Evolutionary conservation across 2,888 invertebrate genomes (phyloP).

Genomic region (Perdita meconis): DNA sequence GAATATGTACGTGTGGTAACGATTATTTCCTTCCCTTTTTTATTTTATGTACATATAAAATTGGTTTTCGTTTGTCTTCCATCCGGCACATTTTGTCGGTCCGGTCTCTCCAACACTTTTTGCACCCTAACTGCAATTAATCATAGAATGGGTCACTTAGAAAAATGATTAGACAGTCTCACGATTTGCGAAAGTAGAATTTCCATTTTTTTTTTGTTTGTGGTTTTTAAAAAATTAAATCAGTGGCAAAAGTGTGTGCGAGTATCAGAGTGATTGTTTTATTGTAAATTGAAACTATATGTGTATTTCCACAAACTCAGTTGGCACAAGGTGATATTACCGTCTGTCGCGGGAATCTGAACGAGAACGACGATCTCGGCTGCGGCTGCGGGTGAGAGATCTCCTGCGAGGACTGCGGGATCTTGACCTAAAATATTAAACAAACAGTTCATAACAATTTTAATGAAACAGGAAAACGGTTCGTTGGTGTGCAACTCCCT

Average conservation of each 20-base stretch:
- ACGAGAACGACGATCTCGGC: slow-evolving; percentile 83
- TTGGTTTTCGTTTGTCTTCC: slow-evolving; percentile 71
- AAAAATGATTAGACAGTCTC: slow-evolving; percentile 35
- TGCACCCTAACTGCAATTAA: slow-evolving; percentile 77
- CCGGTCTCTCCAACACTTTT: slow-evolving; percentile 71
- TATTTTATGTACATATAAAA: slow-evolving; percentile 78
- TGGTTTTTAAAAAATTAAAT: too few species aligned
- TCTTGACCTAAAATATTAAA: slow-evolving; percentile 81
- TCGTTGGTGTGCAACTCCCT: slow-evolving; percentile 46
- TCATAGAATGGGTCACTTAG: slow-evolving; percentile 68
- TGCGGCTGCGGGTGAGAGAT: slow-evolving; percentile 82
- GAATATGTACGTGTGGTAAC: slow-evolving; percentile 57
- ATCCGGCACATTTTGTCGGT: slow-evolving; percentile 73
- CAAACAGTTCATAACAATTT: slow-evolving; percentile 52
- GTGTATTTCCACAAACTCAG: too few species aligned
- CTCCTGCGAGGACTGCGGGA: slow-evolving; percentile 82
- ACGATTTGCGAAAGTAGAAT: slow-evolving; percentile 8
- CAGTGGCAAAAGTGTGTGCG: too few species aligned
- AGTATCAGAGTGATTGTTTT: too few species aligned
- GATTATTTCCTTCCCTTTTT: slow-evolving; percentile 32
- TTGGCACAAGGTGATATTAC: slow-evolving; percentile 76
- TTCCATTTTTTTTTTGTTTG: slow-evolving; percentile 10
- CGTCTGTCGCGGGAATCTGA: slow-evolving; percentile 83
- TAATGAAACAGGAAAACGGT: slow-evolving; percentile 15
- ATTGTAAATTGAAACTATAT: too few species aligned